phyloP scores from a whole-genome alignment of 2,113 vertebrate genomes.

The Ramphastos sulfuratus region DNA sequence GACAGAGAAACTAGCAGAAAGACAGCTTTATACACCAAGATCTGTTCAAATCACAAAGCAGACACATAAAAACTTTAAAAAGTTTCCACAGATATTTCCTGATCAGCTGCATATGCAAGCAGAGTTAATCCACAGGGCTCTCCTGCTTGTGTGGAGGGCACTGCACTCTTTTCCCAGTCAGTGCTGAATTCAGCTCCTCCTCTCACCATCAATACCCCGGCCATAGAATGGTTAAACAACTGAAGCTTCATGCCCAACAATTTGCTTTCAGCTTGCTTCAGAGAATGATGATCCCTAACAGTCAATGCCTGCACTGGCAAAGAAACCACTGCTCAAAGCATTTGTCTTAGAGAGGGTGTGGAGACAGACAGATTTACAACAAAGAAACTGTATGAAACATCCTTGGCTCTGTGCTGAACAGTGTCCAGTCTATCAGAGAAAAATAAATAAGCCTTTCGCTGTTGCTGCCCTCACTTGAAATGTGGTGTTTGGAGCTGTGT shows the following conservation, averaged over 20 bases:
- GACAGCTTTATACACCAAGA: not conserved
- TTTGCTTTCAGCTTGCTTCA: not conserved
- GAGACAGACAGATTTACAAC: not conserved
- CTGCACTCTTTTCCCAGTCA: not conserved
- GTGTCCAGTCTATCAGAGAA: not conserved
- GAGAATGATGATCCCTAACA: not conserved
- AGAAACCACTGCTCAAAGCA: not conserved
- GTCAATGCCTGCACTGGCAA: not conserved
- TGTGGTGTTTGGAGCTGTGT: rapidly evolving
- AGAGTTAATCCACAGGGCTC: not conserved
- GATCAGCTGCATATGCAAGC: not conserved
- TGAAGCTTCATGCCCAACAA: not conserved
- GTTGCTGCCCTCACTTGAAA: not conserved
- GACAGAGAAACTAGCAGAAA: not conserved
- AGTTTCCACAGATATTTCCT: not conserved
- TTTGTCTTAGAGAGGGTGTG: not conserved
- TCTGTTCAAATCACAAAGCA: not conserved
- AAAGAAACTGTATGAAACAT: not conserved
- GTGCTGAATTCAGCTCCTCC: not conserved
- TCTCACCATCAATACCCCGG: not conserved
- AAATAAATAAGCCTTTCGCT: not conserved
- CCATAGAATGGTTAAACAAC: not conserved
- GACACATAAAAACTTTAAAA: not conserved
- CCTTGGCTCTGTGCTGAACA: not conserved
- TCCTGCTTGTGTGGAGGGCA: not conserved